Evolutionary conservation across 1,140 invertebrate species (phyloP), one percentile per base, ranked within the genome.

Genomic region (Zophobas atratus): DNA sequence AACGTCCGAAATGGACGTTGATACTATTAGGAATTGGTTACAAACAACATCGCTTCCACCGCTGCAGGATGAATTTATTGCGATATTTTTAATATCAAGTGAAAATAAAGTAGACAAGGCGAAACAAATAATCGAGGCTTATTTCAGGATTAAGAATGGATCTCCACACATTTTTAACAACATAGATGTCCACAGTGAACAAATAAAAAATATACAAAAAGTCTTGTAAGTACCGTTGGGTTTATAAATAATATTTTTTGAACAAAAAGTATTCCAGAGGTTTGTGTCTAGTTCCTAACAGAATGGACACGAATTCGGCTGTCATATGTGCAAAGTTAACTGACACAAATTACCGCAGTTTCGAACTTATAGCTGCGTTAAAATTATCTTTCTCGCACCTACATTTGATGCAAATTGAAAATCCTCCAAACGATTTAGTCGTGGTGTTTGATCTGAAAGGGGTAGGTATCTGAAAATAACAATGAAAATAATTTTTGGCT

Each of bases 401-500:
- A 6, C 90, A 89, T 87, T 77, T 70, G 35, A 72, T 75, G 2
- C 32, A 81, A 3, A 70, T 80, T 48, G 63, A 82, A 55, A 36
- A 79, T 63, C 76, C 79, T 6, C 79, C 81, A 2, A 77, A 36
- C n/a, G 80, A 91, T 0, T 87, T 89, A 56, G 86, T 92, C 38
- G 89, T 92, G 81, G 82, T 92, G 0, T 90, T 91, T 77, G 91
- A 92, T 81, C 91, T 92, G 90, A 82, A 87, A 63, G 89, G 2
- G 5, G 6, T 51, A 8, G 43, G 60, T 20, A 5, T 5, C 39
- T 20, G 20, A 20, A 20, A 20, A 20, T 20, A 20, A 20, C 20
- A 20, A 20, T 0, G 20, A 20, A 20, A 20, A 20, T 20, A 20
- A 20, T 20, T 20, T 8, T 46, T 46, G 8, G 8, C 3, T 8